These are phyloP conservation scores for Gari tellinella DNA, from an alignment of 2,888 invertebrate species.

Conservation along the genomic window DNA sequence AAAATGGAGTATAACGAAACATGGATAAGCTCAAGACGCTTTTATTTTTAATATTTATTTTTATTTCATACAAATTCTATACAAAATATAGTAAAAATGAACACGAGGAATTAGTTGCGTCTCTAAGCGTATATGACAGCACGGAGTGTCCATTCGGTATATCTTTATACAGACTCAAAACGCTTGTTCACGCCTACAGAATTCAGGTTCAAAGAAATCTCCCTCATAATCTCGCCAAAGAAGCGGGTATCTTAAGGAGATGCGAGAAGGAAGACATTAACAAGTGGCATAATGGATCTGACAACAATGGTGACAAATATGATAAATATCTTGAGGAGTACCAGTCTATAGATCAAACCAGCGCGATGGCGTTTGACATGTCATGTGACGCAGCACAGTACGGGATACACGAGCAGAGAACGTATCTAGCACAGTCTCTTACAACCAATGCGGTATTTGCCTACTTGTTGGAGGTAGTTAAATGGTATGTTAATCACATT, in stretches of 20 bases:
- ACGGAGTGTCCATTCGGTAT: constrained; percentile 42
- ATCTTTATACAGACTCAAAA: constrained; percentile 28
- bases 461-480: constrained; percentile 30
- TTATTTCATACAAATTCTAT: constrained; percentile 22
- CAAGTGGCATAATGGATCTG: too few species aligned
- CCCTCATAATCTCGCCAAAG: constrained; percentile 25
- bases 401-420: too few species aligned
- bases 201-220: constrained; percentile 36
- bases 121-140: neutral
- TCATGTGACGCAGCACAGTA: too few species aligned
- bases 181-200: constrained; percentile 8
- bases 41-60: constrained; percentile 1
- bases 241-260: constrained; percentile 10
- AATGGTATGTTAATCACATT: too few species aligned
- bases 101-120: constrained; percentile 5
- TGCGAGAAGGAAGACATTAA: constrained; percentile 17
- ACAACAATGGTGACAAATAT: too few species aligned
- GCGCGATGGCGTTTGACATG: too few species aligned
- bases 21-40: constrained; percentile 3
- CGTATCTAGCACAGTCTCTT: neutral
- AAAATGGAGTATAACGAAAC: constrained; percentile 21
- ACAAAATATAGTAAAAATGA: constrained; percentile 14
- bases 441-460: constrained; percentile 8
- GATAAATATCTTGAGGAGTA: too few species aligned
- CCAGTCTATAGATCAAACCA: too few species aligned